phyloP scores from a whole-genome alignment of 2,797 vertebrate species.

The Florisuga fusca region DNA sequence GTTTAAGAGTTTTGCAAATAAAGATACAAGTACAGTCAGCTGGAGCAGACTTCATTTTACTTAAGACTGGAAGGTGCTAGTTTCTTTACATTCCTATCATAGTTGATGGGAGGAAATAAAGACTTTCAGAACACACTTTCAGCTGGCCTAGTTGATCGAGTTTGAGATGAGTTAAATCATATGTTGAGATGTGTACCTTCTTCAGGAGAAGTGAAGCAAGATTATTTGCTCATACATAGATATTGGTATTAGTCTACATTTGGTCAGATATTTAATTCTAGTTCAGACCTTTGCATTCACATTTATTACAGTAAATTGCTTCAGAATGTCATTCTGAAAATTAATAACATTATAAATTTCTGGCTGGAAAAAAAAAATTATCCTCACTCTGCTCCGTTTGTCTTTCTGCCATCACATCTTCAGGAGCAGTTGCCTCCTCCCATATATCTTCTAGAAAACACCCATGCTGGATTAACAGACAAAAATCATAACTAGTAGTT shows the following conservation, averaged over 20 bases:
- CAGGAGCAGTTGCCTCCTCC: neutral
- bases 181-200: neutral
- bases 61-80: rapidly evolving
- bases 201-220: neutral
- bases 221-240: neutral
- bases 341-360: neutral
- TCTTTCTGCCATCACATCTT: neutral
- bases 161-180: neutral
- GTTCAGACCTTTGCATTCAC: neutral
- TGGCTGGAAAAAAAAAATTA: neutral
- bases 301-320: neutral
- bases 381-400: neutral
- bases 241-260: neutral
- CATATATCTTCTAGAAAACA: neutral
- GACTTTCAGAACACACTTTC: neutral
- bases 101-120: neutral
- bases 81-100: rapidly evolving
- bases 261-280: neutral
- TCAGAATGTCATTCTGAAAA: neutral
- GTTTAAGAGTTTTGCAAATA: neutral
- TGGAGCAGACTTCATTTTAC: neutral
- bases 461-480: neutral
- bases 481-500: neutral
- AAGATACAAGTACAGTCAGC: neutral
- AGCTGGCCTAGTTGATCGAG: neutral